These are phyloP conservation scores for Mus caroli DNA, from an alignment of 2,797 vertebrate species.

Conservation along the genomic window DNA sequence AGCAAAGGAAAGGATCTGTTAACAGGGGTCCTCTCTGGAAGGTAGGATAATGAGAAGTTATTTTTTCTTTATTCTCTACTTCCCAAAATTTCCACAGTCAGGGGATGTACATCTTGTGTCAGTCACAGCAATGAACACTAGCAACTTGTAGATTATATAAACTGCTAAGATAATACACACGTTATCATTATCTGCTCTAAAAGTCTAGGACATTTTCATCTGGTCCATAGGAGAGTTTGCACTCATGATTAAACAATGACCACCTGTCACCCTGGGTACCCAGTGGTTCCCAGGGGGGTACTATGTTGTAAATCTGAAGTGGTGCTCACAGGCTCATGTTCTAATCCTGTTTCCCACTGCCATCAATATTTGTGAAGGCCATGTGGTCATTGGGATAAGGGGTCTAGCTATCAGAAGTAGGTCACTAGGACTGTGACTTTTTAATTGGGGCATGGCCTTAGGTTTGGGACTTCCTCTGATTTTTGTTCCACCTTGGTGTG, in stretches of 20 bases:
- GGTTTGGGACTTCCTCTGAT: neutral
- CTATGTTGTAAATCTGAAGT: neutral
- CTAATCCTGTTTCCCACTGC: neutral
- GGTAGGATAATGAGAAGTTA: neutral
- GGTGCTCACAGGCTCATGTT: neutral
- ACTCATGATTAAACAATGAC: neutral
- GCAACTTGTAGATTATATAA: neutral
- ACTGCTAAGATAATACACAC: neutral
- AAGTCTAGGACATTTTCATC: neutral
- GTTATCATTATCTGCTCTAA: neutral
- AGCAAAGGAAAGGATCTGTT: neutral
- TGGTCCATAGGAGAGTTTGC: neutral
- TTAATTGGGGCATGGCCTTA: neutral
- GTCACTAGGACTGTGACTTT: neutral
- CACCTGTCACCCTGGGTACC: neutral
- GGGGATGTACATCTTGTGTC: neutral
- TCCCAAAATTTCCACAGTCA: conserved; percentile 4
- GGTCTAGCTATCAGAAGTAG: neutral
- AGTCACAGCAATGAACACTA: conserved; percentile 2
- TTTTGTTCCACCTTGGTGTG: neutral
- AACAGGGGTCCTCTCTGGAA: neutral
- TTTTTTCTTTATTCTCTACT: conserved; percentile 33
- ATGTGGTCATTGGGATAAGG: neutral
- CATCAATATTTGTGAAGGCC: neutral
- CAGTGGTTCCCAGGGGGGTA: neutral